These are phyloP conservation scores for Solen grandis DNA, from an alignment of 1,140 invertebrate genomes.

Conservation along the genomic window DNA sequence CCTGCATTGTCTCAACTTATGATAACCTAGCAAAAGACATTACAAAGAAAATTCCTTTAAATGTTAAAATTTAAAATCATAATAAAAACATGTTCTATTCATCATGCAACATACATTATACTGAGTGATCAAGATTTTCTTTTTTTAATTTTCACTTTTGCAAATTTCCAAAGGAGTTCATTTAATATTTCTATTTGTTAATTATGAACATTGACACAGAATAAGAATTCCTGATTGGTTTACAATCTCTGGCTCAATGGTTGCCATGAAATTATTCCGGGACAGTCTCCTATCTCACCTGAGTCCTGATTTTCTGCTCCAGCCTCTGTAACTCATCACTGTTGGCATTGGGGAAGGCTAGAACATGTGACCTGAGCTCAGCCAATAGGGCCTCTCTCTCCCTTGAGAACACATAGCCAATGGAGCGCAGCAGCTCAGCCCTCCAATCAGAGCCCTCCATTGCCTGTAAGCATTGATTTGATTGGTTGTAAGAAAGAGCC, in stretches of 20 bases:
- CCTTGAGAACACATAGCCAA: constrained; percentile 71
- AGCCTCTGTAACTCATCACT: constrained; percentile 65
- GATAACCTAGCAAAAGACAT: too few relatives aligned
- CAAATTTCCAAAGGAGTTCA: not conserved
- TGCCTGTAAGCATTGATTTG: constrained; percentile 47
- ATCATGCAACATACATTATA: too few relatives aligned
- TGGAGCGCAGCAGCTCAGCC: constrained; percentile 69
- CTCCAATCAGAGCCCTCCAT: constrained; percentile 73
- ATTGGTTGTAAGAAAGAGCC: constrained; percentile 20
- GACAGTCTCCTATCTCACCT: too few relatives aligned
- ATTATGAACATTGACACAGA: constrained; percentile 10
- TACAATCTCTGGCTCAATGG: not conserved
- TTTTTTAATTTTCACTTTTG: too few relatives aligned
- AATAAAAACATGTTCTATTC: too few relatives aligned
- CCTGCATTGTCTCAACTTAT: too few relatives aligned
- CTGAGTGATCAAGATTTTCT: too few relatives aligned
- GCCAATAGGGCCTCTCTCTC: constrained; percentile 70
- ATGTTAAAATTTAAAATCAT: too few relatives aligned
- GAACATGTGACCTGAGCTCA: constrained; percentile 68
- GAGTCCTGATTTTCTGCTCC: constrained; percentile 69
- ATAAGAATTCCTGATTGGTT: not conserved
- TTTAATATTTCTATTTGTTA: not conserved
- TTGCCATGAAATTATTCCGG: not conserved
- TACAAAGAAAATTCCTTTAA: too few relatives aligned
- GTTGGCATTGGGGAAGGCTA: constrained; percentile 55